Evolutionary conservation across 2,113 vertebrate genomes (phyloP).

Genomic region (Ibidorhyncha struthersii): DNA sequence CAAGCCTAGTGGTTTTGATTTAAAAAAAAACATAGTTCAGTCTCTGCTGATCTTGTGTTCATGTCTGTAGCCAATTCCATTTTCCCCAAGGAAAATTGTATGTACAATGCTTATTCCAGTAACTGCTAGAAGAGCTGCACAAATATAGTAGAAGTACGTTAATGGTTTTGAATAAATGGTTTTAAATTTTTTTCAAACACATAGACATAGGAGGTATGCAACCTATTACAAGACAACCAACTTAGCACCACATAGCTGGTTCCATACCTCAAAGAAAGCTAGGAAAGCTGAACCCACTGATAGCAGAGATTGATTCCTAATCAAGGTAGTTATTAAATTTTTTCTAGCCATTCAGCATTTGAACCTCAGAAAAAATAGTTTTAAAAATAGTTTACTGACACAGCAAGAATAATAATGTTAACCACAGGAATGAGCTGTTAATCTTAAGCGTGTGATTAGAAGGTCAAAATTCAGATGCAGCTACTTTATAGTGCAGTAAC

Average conservation of each 20-base stretch:
- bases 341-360: background rate
- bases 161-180: background rate
- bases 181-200: background rate
- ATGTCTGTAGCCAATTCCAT: background rate
- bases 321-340: background rate
- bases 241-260: background rate
- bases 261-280: background rate
- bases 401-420: background rate
- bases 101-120: background rate
- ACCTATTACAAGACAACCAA: background rate
- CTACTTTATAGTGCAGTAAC: background rate
- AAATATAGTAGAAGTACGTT: background rate
- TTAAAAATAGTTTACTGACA: background rate
- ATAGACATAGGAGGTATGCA: background rate
- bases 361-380: background rate
- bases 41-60: constrained; percentile 1
- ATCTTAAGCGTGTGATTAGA: background rate
- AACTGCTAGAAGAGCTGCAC: background rate
- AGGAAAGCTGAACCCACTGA: background rate
- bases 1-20: constrained; percentile 16
- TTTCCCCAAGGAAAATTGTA: background rate
- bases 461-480: background rate
- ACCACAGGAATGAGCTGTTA: background rate
- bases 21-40: background rate
- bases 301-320: background rate